A percentile compares a stretch with the other conserved stretches of the same genome.
Conservation (phyloP, 2,888 invertebrate genomes). For the Malthinus seriepunctatus region DNA sequence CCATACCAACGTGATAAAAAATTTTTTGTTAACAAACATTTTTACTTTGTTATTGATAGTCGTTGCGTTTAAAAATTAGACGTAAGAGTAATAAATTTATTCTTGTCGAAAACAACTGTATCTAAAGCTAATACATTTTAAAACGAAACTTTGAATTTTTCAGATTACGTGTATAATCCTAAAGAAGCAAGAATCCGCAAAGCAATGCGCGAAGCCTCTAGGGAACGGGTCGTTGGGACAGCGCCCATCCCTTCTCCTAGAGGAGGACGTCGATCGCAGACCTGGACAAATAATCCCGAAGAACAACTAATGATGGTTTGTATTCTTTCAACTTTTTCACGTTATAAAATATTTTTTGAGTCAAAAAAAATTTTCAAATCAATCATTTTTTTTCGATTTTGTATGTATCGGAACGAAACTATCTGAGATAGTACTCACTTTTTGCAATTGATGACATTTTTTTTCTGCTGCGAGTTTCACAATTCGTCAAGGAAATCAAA, state of each 20-base stretch:
- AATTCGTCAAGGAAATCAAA: no score
- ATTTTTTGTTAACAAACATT: slow-evolving; percentile 9
- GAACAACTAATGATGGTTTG: slow-evolving; percentile 49
- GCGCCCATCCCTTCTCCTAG: slow-evolving; percentile 62
- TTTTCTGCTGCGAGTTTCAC: no score
- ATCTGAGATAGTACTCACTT: no score
- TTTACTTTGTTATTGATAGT: slow-evolving; percentile 5
- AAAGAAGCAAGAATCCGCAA: slow-evolving; percentile 65
- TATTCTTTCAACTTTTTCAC: slow-evolving; percentile 3
- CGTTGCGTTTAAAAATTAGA: not conserved
- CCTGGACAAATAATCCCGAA: slow-evolving; percentile 43
- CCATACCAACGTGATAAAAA: slow-evolving; percentile 22
- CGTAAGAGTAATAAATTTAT: slow-evolving; percentile 3
- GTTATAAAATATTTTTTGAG: not conserved
- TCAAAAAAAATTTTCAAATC: no score
- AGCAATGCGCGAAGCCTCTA: slow-evolving; percentile 58
- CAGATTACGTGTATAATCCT: slow-evolving; percentile 67
- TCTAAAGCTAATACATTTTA: not conserved
- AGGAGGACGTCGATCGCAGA: slow-evolving; percentile 55
- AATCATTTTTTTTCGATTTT: no score
- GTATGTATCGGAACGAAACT: no score
- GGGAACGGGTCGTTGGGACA: slow-evolving; percentile 55
- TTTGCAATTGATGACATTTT: no score
- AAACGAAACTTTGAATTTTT: slow-evolving; percentile 36
- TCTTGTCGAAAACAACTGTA: not conserved